A percentile compares a stretch with the other conserved stretches of the same genome.
Conservation (phyloP, 1,140 invertebrate species). For the Marisa cornuarietis region DNA sequence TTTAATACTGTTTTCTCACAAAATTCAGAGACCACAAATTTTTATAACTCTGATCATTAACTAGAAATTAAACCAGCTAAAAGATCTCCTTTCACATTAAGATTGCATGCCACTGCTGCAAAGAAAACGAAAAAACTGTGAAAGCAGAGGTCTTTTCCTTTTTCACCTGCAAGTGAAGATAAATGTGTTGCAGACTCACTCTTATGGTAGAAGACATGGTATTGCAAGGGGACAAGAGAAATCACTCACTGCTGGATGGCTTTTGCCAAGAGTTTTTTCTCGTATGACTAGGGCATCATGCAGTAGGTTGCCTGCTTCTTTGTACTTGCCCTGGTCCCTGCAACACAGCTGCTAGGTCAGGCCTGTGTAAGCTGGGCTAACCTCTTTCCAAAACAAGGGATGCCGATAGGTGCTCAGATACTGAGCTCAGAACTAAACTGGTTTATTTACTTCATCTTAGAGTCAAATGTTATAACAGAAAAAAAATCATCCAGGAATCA, state of each 20-base stretch:
- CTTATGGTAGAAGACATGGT: background rate
- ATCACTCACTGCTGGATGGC: slow-evolving; percentile 91
- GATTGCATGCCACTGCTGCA: slow-evolving; percentile 1
- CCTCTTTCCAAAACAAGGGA: too few species aligned
- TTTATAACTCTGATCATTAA: too few species aligned
- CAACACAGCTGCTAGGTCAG: slow-evolving; percentile 27
- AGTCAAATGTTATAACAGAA: too few species aligned
- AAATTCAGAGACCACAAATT: too few species aligned
- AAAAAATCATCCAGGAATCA: too few species aligned
- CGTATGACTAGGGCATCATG: slow-evolving; percentile 97
- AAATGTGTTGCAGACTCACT: background rate
- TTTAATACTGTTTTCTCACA: too few species aligned
- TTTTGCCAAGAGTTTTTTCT: slow-evolving; percentile 97
- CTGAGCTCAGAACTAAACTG: too few species aligned
- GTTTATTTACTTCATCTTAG: too few species aligned
- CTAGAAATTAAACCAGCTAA: too few species aligned
- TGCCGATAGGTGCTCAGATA: too few species aligned
- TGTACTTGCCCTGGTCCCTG: slow-evolving; percentile 95
- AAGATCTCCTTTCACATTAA: slow-evolving; percentile 3
- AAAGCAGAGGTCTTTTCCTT: background rate
- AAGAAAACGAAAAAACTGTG: background rate
- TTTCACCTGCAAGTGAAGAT: background rate
- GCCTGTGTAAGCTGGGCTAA: too few species aligned
- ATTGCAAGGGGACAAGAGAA: background rate
- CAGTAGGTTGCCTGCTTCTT: slow-evolving; percentile 96